Conservation (phyloP, 2,797 vertebrate species). For the Otolemur crassicaudatus region DNA sequence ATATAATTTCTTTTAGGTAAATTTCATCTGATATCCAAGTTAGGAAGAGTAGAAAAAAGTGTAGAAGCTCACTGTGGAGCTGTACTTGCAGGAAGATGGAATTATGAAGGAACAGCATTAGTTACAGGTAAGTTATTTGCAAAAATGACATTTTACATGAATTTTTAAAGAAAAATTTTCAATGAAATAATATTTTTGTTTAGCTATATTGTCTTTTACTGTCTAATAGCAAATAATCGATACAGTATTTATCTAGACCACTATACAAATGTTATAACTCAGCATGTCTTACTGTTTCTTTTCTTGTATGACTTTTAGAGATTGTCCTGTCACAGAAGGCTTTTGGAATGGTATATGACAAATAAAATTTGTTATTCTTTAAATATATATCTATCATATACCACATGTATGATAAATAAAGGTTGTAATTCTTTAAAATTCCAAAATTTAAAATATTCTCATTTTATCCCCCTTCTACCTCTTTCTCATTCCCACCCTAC, state of each 20-base stretch:
- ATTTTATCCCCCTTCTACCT: not conserved
- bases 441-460: slow-evolving; percentile 41
- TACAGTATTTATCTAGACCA: not conserved
- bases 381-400: not conserved
- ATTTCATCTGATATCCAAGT: slow-evolving; percentile 95
- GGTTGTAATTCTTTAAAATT: slow-evolving; percentile 60
- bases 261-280: slow-evolving; percentile 12
- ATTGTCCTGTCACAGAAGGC: slow-evolving; percentile 6
- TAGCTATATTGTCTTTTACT: not conserved
- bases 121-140: slow-evolving; percentile 92
- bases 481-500: not conserved
- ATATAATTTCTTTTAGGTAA: slow-evolving; percentile 90
- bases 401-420: slow-evolving; percentile 32
- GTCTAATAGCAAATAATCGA: slow-evolving; percentile 8
- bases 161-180: slow-evolving; percentile 12
- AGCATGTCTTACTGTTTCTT: slow-evolving; percentile 32
- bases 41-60: slow-evolving; percentile 96
- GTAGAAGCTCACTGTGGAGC: slow-evolving; percentile 97
- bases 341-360: slow-evolving; percentile 47
- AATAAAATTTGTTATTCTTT: slow-evolving; percentile 52
- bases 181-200: slow-evolving; percentile 48
- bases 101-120: slow-evolving; percentile 96
- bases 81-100: slow-evolving; percentile 96
- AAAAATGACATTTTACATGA: not conserved
- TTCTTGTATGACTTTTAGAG: slow-evolving; percentile 9